Evolutionary conservation across 2,888 invertebrate genomes (phyloP), one percentile per base, ranked within the genome.

Genomic region (Deilephila elpenor): DNA sequence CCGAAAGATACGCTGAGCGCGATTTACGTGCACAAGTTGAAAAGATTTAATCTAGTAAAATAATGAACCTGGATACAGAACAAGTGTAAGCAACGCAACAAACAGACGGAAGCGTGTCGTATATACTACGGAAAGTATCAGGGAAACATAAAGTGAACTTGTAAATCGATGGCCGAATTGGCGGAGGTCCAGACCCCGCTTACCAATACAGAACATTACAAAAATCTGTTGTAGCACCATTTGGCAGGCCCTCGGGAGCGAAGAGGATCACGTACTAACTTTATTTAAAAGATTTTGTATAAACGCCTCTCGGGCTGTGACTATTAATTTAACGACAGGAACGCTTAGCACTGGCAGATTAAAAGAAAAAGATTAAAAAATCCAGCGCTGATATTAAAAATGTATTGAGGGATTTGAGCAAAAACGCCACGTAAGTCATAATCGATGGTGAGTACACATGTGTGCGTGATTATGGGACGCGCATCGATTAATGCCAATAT

Each of bases 161-260:
- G 93, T 90, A 90, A 93, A 93, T 93, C 93, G 93, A 93, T 93
- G 93, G 83, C 91, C 92, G 91, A 91, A 91, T 93, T 93, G 93
- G 93, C 93, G 73, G 74, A 71, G 74, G 84, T 89, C 93, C 93
- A 93, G 89, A 91, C 91, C 91, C 82, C 89, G 87, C 88, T 92
- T 89, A 92, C 93, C 93, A 92, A 91, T 91, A 92, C 89, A 87
- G 91, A 89, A 85, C 93, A 91, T 93, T 93, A 92, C 91, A 93
- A 93, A 93, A 93, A 93, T 93, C 92, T 93, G 93, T 93, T 93
- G 93, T 92, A 89, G 86, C 87, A 87, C 90, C 90, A 91, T 93
- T 93, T 93, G 93, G 93, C 93, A 92, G 86, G 83, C 81, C 82
- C 81, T 80, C 76, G 83, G 81, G 79, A 79, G 80, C 82, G 77